Base-by-base conservation (phyloP, 2,113 vertebrate genomes). In the Polypterus senegalus region DNA sequence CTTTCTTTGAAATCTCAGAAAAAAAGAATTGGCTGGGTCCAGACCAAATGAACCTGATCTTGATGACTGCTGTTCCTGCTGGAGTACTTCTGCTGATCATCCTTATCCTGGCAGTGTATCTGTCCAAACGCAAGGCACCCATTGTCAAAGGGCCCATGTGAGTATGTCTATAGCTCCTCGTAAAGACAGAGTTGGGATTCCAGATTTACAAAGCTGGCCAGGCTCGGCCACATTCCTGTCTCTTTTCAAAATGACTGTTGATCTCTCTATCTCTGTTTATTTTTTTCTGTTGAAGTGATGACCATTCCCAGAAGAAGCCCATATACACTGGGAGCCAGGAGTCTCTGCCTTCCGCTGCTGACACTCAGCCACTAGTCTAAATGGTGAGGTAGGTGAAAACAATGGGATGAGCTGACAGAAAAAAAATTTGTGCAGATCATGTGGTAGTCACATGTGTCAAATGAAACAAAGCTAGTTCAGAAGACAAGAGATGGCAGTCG, bases 331-430 rank as follows among this genome's bases (percentile, higher is more conserved):
- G 9, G 70, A 86, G 83, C 46, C 63, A 61, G 10, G 81, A 85
- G 67, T 84, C 83, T 54, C 68, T 86, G 53, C 63, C 75, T 56
- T 81, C 79, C 65, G 74, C 67, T 52, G 76, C 65, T 65, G 86
- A 88, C 81, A 77, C 77, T 49, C 81, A 83, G 11, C 84, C 84
- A 47, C 76, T 88, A 72, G 86, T 87, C 69, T 87, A 75, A 84
- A 47, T 53, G 63, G 47, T 4, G 63, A 54, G 57, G 27, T 27
- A 27, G 47, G 27, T 27, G 27, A 27, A 27, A 27, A 27, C 27
- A 27, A 27, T 27, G 27, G 27, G 27, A 27, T 27, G 27, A 27
- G 27, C 27, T 27, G 27, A 27, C 27, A 27, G 27, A 27, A 27
- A 67, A 27, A 2, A 27, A 27, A 67, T 73, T 81, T 74, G 27